Percentiles rank a stretch among this genome's conserved stretches.
Conservation (phyloP, 1,140 invertebrate species). For the Heliothis subflexa region DNA sequence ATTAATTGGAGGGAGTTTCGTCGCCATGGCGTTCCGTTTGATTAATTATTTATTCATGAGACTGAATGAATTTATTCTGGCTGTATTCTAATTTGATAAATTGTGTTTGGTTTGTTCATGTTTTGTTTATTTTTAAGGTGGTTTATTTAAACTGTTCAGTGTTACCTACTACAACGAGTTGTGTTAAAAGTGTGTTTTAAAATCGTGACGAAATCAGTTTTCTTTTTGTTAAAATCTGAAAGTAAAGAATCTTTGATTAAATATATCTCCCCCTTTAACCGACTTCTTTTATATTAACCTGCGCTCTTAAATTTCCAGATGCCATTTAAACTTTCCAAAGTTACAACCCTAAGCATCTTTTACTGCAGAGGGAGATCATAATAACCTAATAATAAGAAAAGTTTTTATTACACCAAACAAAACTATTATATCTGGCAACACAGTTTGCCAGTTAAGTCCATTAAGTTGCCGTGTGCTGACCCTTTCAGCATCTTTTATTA, state of each 20-base stretch:
- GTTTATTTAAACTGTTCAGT: background rate
- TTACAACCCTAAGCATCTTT: constrained; percentile 20
- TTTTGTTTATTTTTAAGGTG: background rate
- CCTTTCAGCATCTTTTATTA: constrained; percentile 55
- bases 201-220: no score
- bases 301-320: background rate
- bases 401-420: constrained; percentile 45
- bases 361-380: constrained; percentile 34
- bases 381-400: constrained; percentile 47
- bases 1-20: constrained; percentile 26
- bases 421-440: constrained; percentile 39
- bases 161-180: no score
- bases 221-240: no score
- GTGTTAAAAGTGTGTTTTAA: no score
- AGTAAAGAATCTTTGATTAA: background rate
- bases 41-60: constrained; percentile 36
- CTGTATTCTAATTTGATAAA: constrained; percentile 29
- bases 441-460: constrained; percentile 54
- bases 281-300: no score
- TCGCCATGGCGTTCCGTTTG: constrained; percentile 18
- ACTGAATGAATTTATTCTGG: constrained; percentile 9
- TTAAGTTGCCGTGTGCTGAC: constrained; percentile 60
- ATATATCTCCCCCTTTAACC: background rate
- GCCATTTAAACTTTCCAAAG: constrained; percentile 29
- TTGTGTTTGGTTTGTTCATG: constrained; percentile 1